Percentiles rank a stretch among this genome's conserved stretches.
These are phyloP conservation scores for Oxycera nigricornis DNA, from an alignment of 2,888 invertebrate species.

Conservation along the genomic window DNA sequence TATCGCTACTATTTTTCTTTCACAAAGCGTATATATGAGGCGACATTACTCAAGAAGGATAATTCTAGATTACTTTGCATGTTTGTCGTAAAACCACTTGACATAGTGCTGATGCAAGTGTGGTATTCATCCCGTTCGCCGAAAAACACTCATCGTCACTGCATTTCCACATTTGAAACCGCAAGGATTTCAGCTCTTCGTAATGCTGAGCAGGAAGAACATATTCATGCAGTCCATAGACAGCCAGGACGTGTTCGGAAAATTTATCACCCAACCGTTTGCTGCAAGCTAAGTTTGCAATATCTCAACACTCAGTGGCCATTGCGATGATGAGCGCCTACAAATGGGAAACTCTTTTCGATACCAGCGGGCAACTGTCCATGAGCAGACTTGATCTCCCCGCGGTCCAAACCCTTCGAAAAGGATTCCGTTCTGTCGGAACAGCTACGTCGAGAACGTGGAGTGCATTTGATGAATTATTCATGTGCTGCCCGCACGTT, in stretches of 20 bases:
- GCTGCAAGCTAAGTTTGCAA: constrained; percentile 24
- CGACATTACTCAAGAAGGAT: too few species aligned
- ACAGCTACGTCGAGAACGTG: constrained; percentile 42
- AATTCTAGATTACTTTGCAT: neutral
- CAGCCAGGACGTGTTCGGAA: constrained; percentile 41
- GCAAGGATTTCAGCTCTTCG: neutral
- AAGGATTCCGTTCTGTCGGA: constrained; percentile 7
- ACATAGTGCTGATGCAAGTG: neutral
- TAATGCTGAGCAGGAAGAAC: constrained; percentile 4
- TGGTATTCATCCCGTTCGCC: neutral
- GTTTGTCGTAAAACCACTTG: constrained; percentile 13
- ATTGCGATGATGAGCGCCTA: neutral
- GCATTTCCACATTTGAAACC: constrained; percentile 2
- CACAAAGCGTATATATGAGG: too few species aligned
- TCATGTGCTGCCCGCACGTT: constrained; percentile 40
- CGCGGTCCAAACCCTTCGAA: neutral
- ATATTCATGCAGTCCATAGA: constrained; percentile 45
- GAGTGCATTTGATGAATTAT: constrained; percentile 41
- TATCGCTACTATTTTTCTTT: too few species aligned
- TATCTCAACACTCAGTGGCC: constrained; percentile 15
- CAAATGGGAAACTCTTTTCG: neutral
- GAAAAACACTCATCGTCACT: neutral
- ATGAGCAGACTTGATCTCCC: neutral
- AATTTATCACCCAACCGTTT: constrained; percentile 8
- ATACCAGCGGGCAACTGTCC: neutral